Base-by-base conservation (phyloP, 2,113 vertebrate species). In the Deroptyus accipitrinus region DNA sequence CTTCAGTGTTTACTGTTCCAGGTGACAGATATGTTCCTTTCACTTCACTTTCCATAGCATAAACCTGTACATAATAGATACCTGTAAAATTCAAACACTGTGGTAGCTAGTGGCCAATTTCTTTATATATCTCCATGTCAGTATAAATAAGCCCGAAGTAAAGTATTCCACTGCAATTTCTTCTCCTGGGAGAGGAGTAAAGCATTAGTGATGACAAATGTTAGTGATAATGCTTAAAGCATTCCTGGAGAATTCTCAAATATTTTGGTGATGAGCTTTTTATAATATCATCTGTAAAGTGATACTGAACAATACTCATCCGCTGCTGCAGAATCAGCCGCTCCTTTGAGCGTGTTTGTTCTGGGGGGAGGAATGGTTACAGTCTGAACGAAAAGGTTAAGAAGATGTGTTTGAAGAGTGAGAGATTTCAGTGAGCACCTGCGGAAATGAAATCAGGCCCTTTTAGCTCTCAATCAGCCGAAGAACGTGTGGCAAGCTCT, bases 391-490 rank as follows among this genome's bases (percentile, higher is more conserved):
- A 84, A 96, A 96, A 97, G 96, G 95, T 95, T 97, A 96, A 96
- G 95, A 95, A 93, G 91, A 94, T 83, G 95, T 57, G 28, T 96
- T 94, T 96, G 92, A 94, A 89, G 94, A 95, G 87, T 0, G 11
- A 95, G 92, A 92, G 90, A 94, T 87, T 95, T 94, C 88, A 89
- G 83, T 24, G 91, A 96, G 92, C 96, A 97, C 96, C 96, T 96
- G 94, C 95, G 86, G 95, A 96, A 97, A 92, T 95, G 91, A 97
- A 95, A 96, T 92, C 92, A 96, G 96, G 75, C 86, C 74, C 62
- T 97, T 94, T 79, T 93, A 94, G 81, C 94, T 97, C 96, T 96
- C 96, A 93, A 93, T 95, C 94, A 96, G 95, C 67, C 77, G 85
- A 89, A 94, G 94, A 93, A 94, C 75, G 31, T 82, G 74, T 92